Evolutionary conservation across 2,888 invertebrate genomes (phyloP).

Genomic region (Heterodera filipjevi): DNA sequence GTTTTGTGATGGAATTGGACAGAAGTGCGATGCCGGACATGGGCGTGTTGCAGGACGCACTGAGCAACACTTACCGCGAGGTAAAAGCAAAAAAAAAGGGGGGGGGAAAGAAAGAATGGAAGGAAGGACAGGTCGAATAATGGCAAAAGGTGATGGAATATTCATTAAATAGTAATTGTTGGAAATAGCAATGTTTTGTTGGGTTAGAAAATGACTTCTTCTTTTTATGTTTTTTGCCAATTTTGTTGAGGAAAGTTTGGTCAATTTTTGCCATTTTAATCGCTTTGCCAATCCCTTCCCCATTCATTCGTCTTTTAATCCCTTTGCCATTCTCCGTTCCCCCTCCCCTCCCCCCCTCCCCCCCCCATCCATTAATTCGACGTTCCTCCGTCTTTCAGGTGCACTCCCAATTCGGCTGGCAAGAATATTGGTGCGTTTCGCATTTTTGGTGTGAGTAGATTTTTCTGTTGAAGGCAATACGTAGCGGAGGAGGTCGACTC

Average conservation of each 20-base stretch:
- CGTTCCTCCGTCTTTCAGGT: slow-evolving; percentile 45
- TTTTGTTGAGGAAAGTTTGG: no score
- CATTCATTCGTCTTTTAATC: no score
- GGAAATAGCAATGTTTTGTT: background rate
- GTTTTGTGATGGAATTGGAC: slow-evolving; percentile 62
- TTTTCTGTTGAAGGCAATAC: slow-evolving; percentile 48
- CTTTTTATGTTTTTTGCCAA: background rate
- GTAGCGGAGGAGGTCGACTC: slow-evolving; percentile 58
- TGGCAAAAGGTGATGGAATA: no score
- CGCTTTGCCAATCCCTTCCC: no score
- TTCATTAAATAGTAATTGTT: no score
- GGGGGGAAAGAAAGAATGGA: background rate
- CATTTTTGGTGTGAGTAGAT: background rate
- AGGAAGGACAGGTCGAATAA: no score
- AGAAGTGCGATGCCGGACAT: slow-evolving; percentile 56
- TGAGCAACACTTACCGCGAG: slow-evolving; percentile 52
- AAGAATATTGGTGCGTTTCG: slow-evolving; percentile 54
- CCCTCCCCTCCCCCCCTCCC: no score
- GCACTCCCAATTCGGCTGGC: slow-evolving; percentile 62
- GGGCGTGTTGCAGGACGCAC: slow-evolving; percentile 55
- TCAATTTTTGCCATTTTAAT: no score
- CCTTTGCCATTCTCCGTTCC: no score
- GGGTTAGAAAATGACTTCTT: background rate
- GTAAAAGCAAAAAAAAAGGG: slow-evolving; percentile 37
- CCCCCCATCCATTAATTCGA: no score